Conservation (phyloP, 2,888 invertebrate genomes). For the Aphodius granarius region DNA sequence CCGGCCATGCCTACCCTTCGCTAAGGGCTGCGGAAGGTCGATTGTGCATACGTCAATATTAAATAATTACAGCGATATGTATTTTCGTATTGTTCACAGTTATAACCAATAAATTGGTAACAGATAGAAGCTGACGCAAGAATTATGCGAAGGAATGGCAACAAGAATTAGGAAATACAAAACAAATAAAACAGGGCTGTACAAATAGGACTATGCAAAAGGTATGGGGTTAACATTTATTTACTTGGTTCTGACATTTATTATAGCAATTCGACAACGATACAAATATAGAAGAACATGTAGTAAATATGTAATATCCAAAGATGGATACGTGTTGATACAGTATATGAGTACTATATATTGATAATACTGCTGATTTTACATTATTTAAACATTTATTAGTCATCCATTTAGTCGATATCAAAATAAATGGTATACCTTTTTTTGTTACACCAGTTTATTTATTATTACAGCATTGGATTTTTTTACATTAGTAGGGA, state of each 20-base stretch:
- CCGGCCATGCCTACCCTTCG: constrained; percentile 25
- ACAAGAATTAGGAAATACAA: not conserved
- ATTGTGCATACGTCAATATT: constrained; percentile 19
- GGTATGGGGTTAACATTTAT: not conserved
- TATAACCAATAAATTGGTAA: constrained; percentile 22
- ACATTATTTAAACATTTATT: not conserved
- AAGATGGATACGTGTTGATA: not conserved
- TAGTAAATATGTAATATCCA: not conserved
- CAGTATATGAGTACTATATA: not conserved
- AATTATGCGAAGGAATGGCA: too few species aligned
- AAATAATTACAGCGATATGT: constrained; percentile 38
- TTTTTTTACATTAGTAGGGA: not conserved
- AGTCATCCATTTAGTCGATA: not conserved
- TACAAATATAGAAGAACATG: not conserved
- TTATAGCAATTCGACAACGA: not conserved
- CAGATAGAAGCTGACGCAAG: constrained; percentile 2
- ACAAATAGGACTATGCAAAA: too few species aligned
- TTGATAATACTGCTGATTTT: not conserved
- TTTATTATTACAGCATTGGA: not conserved
- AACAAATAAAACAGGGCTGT: not conserved
- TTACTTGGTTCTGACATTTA: not conserved
- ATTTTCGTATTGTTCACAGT: constrained; percentile 30
- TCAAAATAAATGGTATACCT: not conserved
- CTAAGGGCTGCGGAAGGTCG: not conserved
- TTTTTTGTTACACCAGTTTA: not conserved